These are phyloP conservation scores for Aptenodytes patagonicus DNA, from an alignment of 2,113 vertebrate species.

Conservation along the genomic window DNA sequence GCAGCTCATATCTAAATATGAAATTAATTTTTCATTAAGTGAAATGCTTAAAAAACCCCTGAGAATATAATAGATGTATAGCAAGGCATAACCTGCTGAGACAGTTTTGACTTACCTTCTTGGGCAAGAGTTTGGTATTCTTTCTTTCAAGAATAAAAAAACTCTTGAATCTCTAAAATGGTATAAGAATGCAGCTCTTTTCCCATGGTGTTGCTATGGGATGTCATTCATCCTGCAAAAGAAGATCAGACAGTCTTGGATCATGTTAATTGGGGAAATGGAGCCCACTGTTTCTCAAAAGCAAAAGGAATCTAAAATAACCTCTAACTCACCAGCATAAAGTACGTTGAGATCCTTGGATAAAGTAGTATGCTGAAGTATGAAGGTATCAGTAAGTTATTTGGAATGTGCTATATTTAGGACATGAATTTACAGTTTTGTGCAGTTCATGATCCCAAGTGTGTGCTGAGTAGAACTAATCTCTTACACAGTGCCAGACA, in stretches of 20 bases:
- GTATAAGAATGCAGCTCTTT: not conserved
- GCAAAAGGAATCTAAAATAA: not conserved
- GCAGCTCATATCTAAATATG: not conserved
- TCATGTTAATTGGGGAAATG: not conserved
- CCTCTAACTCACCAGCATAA: not conserved
- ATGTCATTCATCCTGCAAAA: not conserved
- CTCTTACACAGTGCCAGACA: conserved; percentile 37
- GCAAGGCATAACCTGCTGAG: not conserved
- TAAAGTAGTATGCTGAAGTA: not conserved
- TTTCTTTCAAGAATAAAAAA: not conserved
- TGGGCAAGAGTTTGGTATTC: not conserved
- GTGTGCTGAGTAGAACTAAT: conserved; percentile 18
- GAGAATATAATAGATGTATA: not conserved
- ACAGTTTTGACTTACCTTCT: not conserved
- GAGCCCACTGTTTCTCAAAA: not conserved
- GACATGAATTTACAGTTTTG: conserved; percentile 46
- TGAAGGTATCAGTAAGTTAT: conserved; percentile 42
- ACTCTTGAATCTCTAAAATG: not conserved
- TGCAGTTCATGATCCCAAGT: conserved; percentile 33
- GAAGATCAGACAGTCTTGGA: not conserved
- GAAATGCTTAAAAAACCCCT: not conserved
- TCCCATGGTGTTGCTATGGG: not conserved
- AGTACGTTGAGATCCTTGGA: not conserved
- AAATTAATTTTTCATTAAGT: not conserved
- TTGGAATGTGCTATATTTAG: conserved; percentile 52